A percentile compares a stretch with the other conserved stretches of the same genome.
Conservation (phyloP, 2,888 invertebrate genomes). For the Lasioglossum lativentre region DNA sequence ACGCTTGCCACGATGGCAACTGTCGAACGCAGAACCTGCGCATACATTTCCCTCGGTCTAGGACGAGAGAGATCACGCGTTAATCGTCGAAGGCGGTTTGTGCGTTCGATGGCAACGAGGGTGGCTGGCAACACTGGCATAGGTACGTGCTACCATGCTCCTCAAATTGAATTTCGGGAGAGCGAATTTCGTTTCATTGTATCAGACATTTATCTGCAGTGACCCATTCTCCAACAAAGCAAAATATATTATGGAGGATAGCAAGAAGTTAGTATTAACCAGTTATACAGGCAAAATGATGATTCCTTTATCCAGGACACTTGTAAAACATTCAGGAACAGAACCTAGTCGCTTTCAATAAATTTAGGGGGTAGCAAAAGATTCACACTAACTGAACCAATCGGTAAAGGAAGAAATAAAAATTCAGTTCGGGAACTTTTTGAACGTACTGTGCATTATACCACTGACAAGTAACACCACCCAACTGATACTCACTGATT, state of each 20-base stretch:
- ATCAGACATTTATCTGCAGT: neutral
- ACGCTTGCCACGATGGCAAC: conserved; percentile 15
- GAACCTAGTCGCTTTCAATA: neutral
- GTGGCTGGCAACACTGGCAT: conserved; percentile 59
- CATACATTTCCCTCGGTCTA: conserved; percentile 36
- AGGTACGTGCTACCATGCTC: conserved; percentile 46
- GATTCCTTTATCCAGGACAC: too few relatives aligned
- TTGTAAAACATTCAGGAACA: neutral
- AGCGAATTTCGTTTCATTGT: neutral
- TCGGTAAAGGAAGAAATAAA: neutral
- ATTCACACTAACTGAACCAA: neutral
- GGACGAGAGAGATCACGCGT: conserved; percentile 64
- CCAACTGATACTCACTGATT: too few relatives aligned
- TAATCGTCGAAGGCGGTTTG: conserved; percentile 69
- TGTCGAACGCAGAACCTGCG: conserved; percentile 66
- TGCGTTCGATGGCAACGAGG: conserved; percentile 65
- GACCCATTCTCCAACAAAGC: neutral
- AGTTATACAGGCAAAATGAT: too few relatives aligned
- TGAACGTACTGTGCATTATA: neutral
- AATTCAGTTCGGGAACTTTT: neutral
- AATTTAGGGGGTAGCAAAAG: neutral
- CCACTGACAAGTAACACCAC: too few relatives aligned
- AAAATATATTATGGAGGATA: too few relatives aligned
- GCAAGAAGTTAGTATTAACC: too few relatives aligned
- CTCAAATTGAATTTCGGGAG: neutral